These are phyloP conservation scores for Eugnorisma glareosa DNA, from an alignment of 2,888 invertebrate species.

Conservation along the genomic window DNA sequence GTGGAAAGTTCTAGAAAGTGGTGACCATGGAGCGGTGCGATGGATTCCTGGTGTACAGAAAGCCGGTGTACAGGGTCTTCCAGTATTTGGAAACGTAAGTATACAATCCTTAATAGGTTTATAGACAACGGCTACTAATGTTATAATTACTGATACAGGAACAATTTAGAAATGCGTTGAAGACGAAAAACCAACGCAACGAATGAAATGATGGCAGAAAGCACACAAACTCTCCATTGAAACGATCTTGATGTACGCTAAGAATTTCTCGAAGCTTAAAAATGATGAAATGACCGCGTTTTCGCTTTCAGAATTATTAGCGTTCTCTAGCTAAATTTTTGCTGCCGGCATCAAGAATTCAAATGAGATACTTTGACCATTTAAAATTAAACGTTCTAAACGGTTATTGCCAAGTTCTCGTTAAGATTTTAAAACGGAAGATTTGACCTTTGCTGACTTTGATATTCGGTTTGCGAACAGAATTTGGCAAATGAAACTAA, in stretches of 20 bases:
- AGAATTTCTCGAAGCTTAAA: slow-evolving; percentile 11
- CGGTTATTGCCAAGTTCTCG: slow-evolving; percentile 15
- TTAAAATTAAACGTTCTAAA: slow-evolving; percentile 36
- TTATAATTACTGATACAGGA: background rate
- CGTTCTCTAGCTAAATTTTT: slow-evolving; percentile 23
- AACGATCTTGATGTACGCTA: slow-evolving; percentile 18
- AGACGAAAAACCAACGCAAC: background rate
- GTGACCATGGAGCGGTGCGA: slow-evolving; percentile 94
- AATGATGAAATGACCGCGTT: slow-evolving; percentile 36
- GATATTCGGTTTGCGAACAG: slow-evolving; percentile 18
- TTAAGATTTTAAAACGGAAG: slow-evolving; percentile 25
- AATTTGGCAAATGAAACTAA: slow-evolving; percentile 44
- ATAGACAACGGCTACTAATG: background rate
- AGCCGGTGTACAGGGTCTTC: slow-evolving; percentile 95
- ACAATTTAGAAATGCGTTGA: background rate
- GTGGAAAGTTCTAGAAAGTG: slow-evolving; percentile 65
- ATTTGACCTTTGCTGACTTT: slow-evolving; percentile 49
- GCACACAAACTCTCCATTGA: background rate
- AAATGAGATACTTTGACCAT: slow-evolving; percentile 10
- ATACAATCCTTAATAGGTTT: slow-evolving; percentile 9
- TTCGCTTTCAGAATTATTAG: slow-evolving; percentile 49
- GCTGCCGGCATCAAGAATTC: background rate
- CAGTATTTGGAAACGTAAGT: slow-evolving; percentile 96
- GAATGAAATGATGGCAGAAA: background rate
- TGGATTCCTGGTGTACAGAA: slow-evolving; percentile 94